Base-by-base conservation (phyloP, 2,113 vertebrate genomes). In the Brevimyrus niger region DNA sequence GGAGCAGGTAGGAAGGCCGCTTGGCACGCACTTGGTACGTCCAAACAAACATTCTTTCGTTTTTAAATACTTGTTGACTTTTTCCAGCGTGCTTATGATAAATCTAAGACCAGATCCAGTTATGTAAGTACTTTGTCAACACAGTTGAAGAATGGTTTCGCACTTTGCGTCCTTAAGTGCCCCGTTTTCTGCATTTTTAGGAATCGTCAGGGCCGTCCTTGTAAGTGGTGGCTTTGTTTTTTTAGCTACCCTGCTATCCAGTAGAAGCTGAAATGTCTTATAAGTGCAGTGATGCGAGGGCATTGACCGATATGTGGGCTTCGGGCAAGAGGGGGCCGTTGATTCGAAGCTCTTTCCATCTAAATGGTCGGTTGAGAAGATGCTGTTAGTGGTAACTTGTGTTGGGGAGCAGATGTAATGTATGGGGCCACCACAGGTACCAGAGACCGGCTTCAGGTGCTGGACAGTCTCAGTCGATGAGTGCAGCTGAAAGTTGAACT, bases 41-140 rank as follows among this genome's bases (percentile, higher is more conserved):
- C 65, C 87, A 88, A 88, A 88, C 87, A 88, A 89, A 82, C 69
- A 83, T 53, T 53, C 27, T 38, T 48, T 76, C 48, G 53, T 61
- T 87, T 69, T 65, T 61, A 48, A 88, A 50, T 76, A 51, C 42
- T 76, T 76, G 46, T 50, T 50, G 61, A 80, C 88, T 80, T 88
- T 51, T 88, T 88, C 65, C 69, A 88, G 73, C 15, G 31, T 27
- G 3, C 69, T 42, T 82, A 44, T 89, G 88, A 82, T 76, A 17
- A 35, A 89, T 89, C 11, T 89, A 27, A 88, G 48, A 47, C 87
- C 50, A 58, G 8, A 35, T 48, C 8, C 31, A 15, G 42, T 69
- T 73, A 88, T 69, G 44, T 1, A 88, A 69, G 31, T 73, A 73
- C 87, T 88, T 69, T 65, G 87, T 88, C 87, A 88, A 48, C 87